Evolutionary conservation across 2,888 invertebrate genomes (phyloP), one percentile per base, ranked within the genome.

Genomic region (Machimus rusticus): DNA sequence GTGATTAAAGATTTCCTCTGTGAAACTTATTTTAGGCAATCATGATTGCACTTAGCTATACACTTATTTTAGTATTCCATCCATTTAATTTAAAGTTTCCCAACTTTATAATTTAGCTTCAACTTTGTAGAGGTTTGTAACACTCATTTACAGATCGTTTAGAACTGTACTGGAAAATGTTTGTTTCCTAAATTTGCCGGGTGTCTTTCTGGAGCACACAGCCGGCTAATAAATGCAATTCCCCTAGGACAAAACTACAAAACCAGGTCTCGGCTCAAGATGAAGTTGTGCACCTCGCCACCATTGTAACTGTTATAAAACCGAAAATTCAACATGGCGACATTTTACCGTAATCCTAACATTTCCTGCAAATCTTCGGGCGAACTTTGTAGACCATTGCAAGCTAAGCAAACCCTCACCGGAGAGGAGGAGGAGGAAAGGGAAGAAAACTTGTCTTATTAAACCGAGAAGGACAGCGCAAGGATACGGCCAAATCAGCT

Each of bases 401-500:
- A 66, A 19, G 23, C 66, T 19, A 66, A 66, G 28, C 12, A 66
- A 66, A 4, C 28, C 66, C 23, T 3, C 28, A 23, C 12, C 66
- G 66, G 66, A 6, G 19, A 23, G 28, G 23, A 23, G 9, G 34
- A 34, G 6, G 28, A 28, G 28, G 6, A n/a, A n/a, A n/a, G n/a
- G 19, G 6, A 3, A 55, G 5, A 66, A 28, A 66, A 23, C 66
- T 19, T 23, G 66, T 12, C 23, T 66, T 12, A 66, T 66, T 66
- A 66, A 66, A 23, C 9, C 12, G 23, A 78, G 28, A 43, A 23
- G 39, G 78, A 43, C 23, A 43, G 1, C n/a, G 79, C 14, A 23
- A 79, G 79, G 79, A 79, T 51, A 79, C n/a, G 31, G n/a, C 79
- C 31, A n/a, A 79, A 51, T 79, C 79, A 79, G 79, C 79, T 79